Percentiles rank a stretch among this genome's conserved stretches.
Conservation (phyloP, 2,888 invertebrate species). For the Synergus gifuensis region DNA sequence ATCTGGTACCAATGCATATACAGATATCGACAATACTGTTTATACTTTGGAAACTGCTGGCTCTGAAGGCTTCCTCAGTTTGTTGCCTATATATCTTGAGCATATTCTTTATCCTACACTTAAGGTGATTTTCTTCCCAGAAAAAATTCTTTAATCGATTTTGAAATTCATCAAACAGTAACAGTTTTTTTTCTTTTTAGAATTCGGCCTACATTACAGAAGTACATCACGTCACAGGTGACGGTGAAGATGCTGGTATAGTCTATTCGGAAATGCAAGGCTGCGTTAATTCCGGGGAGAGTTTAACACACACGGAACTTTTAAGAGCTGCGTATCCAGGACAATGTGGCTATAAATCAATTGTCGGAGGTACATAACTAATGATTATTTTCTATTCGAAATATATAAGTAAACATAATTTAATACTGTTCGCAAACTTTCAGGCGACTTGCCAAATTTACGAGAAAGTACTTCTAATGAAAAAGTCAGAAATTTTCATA, state of each 20-base stretch:
- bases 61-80: slow-evolving; percentile 90
- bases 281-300: slow-evolving; percentile 88
- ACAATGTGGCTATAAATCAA: slow-evolving; percentile 89
- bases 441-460: slow-evolving; percentile 86
- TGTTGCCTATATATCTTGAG: slow-evolving; percentile 95
- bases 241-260: slow-evolving; percentile 94
- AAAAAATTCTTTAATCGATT: slow-evolving; percentile 34
- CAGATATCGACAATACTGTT: slow-evolving; percentile 91
- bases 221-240: slow-evolving; percentile 93
- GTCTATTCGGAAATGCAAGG: slow-evolving; percentile 98
- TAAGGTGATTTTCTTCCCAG: slow-evolving; percentile 77
- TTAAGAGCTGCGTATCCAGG: slow-evolving; percentile 88
- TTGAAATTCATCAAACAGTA: background rate
- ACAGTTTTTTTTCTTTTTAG: slow-evolving; percentile 72
- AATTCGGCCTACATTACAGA: slow-evolving; percentile 92
- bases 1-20: slow-evolving; percentile 95
- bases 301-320: slow-evolving; percentile 83
- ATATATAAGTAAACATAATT: background rate
- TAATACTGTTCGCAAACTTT: background rate
- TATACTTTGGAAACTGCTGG: slow-evolving; percentile 94
- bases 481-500: slow-evolving; percentile 91
- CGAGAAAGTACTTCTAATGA: slow-evolving; percentile 88
- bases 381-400: background rate
- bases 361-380: slow-evolving; percentile 85
- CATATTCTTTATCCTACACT: slow-evolving; percentile 92